A percentile compares a stretch with the other conserved stretches of the same genome.
These are phyloP conservation scores for Nycticorax nycticorax DNA, from an alignment of 2,113 vertebrate genomes.

Conservation along the genomic window DNA sequence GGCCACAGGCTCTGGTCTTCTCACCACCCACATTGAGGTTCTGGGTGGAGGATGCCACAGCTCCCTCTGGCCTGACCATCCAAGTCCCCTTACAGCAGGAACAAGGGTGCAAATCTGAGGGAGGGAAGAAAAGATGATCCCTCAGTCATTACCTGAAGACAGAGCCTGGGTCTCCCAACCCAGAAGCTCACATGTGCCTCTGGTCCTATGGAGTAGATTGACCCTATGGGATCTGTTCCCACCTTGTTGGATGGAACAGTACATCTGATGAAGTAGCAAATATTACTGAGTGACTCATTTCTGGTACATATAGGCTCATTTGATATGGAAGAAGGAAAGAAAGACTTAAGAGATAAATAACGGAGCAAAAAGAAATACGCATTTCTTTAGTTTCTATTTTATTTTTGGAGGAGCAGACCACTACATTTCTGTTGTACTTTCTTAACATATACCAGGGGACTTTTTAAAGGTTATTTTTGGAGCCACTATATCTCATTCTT, in stretches of 20 bases:
- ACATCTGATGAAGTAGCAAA: background rate
- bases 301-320: background rate
- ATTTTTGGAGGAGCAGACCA: background rate
- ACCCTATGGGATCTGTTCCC: background rate
- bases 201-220: background rate
- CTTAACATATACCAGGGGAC: constrained; percentile 45
- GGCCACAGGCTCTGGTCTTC: background rate
- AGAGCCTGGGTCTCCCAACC: background rate
- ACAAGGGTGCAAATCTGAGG: background rate
- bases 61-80: background rate
- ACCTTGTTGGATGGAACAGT: background rate
- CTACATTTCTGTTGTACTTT: constrained; percentile 34
- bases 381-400: background rate
- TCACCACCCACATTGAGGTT: background rate
- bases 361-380: background rate
- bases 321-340: background rate
- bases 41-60: background rate
- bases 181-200: background rate
- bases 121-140: background rate
- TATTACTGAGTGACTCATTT: background rate
- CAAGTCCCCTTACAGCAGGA: background rate
- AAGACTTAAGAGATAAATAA: constrained; percentile 4
- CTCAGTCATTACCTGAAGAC: fast-evolving
- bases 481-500: constrained; percentile 49
- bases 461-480: constrained; percentile 60